Percentiles rank a stretch among this genome's conserved stretches.
Conservation (phyloP, 1,140 invertebrate genomes). For the Hyphantria cunea region DNA sequence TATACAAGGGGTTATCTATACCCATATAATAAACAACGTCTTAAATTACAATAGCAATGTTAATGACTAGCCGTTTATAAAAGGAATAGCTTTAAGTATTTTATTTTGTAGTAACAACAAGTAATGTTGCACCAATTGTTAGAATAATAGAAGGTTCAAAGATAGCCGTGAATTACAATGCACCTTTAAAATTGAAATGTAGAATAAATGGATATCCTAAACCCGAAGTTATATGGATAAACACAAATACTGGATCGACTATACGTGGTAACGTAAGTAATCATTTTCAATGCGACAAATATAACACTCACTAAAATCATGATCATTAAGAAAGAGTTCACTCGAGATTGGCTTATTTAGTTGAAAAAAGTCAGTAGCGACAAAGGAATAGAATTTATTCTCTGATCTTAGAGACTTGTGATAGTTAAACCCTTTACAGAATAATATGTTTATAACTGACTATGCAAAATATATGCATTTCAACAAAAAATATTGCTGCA, state of each 20-base stretch:
- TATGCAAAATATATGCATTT: no score
- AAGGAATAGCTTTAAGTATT: background rate
- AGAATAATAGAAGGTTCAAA: background rate
- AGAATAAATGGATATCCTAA: background rate
- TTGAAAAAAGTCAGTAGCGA: no score
- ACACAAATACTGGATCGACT: background rate
- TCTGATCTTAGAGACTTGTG: no score
- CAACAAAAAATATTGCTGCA: no score
- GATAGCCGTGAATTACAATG: background rate
- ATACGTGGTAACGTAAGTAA: background rate
- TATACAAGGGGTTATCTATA: no score
- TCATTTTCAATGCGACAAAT: background rate
- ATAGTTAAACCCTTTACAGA: no score
- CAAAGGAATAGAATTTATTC: no score
- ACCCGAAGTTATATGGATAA: background rate
- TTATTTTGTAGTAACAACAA: background rate
- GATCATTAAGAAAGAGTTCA: background rate
- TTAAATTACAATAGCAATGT: background rate
- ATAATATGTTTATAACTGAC: no score
- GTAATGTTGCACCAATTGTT: background rate
- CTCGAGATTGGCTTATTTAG: background rate
- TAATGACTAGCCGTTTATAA: background rate
- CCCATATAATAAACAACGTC: no score
- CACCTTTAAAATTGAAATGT: background rate
- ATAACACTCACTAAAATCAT: background rate